phyloP scores from a whole-genome alignment of 2,797 vertebrate species.

The Neoniphon sammara region DNA sequence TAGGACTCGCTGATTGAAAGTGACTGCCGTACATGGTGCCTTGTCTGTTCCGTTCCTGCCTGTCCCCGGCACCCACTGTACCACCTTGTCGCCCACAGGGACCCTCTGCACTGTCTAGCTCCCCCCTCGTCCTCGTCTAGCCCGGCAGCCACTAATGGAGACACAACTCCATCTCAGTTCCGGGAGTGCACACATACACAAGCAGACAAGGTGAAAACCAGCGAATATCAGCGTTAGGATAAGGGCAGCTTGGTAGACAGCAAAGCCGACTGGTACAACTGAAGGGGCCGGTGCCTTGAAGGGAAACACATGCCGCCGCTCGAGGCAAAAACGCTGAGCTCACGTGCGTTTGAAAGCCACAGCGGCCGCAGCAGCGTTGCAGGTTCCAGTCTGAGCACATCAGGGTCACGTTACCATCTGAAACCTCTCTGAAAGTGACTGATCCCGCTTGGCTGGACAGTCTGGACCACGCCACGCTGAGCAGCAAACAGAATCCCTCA shows the following conservation, averaged over 20 bases:
- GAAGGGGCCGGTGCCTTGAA: not conserved
- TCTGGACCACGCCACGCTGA: no score
- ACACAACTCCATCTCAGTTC: conserved; percentile 4
- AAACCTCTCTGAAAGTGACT: not conserved
- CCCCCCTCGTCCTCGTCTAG: conserved; percentile 16
- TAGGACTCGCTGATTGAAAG: conserved; percentile 50
- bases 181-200: conserved; percentile 18
- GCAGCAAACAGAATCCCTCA: no score
- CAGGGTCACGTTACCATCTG: not conserved
- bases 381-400: not conserved
- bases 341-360: not conserved
- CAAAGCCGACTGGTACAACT: not conserved
- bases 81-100: conserved; percentile 44
- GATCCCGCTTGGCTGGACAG: no score
- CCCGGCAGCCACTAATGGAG: conserved; percentile 4
- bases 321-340: not conserved
- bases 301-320: not conserved
- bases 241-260: conserved; percentile 8
- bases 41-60: conserved; percentile 55
- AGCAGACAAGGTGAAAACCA: conserved; percentile 10
- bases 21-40: conserved; percentile 55
- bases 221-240: conserved; percentile 24
- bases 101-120: conserved; percentile 18
- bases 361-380: not conserved
- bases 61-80: conserved; percentile 31